Percentiles rank a stretch among this genome's conserved stretches.
phyloP scores from a whole-genome alignment of 2,113 vertebrate species.

The Monopterus albus region DNA sequence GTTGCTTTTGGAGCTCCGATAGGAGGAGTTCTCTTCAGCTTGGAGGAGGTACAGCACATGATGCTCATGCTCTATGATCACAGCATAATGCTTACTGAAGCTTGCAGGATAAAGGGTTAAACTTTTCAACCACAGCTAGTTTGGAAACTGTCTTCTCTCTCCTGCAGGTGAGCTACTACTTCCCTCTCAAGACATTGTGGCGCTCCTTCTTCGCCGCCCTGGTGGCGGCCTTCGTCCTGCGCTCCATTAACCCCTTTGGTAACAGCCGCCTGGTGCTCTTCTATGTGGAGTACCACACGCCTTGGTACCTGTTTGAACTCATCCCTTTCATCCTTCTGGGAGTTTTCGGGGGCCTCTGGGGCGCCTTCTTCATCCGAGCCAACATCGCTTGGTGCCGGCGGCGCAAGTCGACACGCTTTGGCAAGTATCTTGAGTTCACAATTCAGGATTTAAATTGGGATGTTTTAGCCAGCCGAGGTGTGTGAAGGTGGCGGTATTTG shows the following conservation, averaged over 20 bases:
- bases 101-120: neutral
- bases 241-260: conserved; percentile 98
- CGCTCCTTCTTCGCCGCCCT: conserved; percentile 98
- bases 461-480: too few relatives aligned
- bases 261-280: conserved; percentile 98
- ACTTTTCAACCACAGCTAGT: neutral
- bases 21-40: conserved; percentile 96
- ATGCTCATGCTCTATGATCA: neutral
- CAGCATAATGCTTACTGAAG: neutral
- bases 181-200: conserved; percentile 98
- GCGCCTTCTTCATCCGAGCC: conserved; percentile 97
- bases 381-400: conserved; percentile 98
- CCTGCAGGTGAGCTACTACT: conserved; percentile 96
- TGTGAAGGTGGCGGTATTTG: neutral
- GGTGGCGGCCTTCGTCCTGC: conserved; percentile 96
- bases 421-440: conserved; percentile 76
- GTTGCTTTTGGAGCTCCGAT: conserved; percentile 99
- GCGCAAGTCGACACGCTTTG: conserved; percentile 95
- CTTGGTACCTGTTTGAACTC: conserved; percentile 99
- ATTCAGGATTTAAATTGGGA: neutral
- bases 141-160: neutral
- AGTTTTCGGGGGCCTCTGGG: conserved; percentile 98
- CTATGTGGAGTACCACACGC: conserved; percentile 98
- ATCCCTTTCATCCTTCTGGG: conserved; percentile 97
- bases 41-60: conserved; percentile 90